Percentiles rank a stretch among this genome's conserved stretches.
phyloP scores from a whole-genome alignment of 2,888 invertebrate species.

The Parapristionchus giblindavisi region DNA sequence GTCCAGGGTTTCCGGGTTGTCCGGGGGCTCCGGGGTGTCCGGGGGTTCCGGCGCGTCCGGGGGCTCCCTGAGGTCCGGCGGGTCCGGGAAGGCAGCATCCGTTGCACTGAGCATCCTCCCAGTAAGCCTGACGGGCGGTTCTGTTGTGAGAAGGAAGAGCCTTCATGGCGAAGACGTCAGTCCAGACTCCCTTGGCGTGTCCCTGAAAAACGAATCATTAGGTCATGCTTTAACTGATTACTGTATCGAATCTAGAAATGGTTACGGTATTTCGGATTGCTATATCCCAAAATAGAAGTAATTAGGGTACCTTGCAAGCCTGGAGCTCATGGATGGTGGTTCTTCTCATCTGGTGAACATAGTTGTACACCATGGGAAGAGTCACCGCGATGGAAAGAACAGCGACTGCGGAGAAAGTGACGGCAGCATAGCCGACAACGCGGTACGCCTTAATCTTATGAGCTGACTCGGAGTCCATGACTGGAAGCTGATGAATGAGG shows the following conservation, averaged over 20 bases:
- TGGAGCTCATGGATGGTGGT: conserved; percentile 18
- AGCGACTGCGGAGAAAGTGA: conserved; percentile 35
- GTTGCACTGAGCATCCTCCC: conserved; percentile 34
- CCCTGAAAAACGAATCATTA: conserved; percentile 8
- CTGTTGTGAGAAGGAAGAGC: conserved; percentile 30
- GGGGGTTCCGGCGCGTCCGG: conserved; percentile 24
- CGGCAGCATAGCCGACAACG: conserved; percentile 38
- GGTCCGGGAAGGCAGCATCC: conserved; percentile 33
- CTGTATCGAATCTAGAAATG: neutral
- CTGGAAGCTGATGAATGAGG: no score
- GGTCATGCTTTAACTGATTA: neutral
- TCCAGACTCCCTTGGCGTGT: conserved; percentile 26
- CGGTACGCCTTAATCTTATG: conserved; percentile 33
- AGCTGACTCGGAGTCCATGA: conserved; percentile 31
- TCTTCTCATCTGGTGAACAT: conserved; percentile 12
- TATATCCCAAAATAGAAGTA: no score
- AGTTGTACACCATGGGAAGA: conserved; percentile 25
- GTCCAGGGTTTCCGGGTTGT: conserved; percentile 30
- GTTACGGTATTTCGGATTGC: neutral
- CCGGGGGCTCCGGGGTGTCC: conserved; percentile 36
- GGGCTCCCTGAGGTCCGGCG: conserved; percentile 26
- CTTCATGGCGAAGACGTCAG: conserved; percentile 24
- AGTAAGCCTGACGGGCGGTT: conserved; percentile 37
- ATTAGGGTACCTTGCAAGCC: conserved; percentile 15
- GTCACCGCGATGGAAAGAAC: conserved; percentile 24